These are phyloP conservation scores for Unio pictorum DNA, from an alignment of 2,888 invertebrate species.

Conservation along the genomic window DNA sequence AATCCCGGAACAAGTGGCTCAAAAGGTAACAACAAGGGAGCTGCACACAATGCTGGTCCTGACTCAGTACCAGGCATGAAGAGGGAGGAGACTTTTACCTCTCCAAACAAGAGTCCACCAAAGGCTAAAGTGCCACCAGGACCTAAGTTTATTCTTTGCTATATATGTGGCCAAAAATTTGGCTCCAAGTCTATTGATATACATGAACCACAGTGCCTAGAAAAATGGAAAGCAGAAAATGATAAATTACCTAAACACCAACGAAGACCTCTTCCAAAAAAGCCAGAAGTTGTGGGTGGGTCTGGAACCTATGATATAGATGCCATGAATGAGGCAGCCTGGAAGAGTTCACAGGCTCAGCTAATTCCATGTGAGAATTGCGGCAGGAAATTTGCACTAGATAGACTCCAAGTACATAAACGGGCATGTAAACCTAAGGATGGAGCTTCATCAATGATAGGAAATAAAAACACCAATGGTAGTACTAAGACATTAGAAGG, in stretches of 20 bases:
- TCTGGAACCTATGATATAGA: conserved; percentile 70
- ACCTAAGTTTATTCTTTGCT: conserved; percentile 74
- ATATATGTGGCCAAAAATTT: conserved; percentile 79
- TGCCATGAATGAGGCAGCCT: conserved; percentile 74
- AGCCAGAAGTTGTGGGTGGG: conserved; percentile 72
- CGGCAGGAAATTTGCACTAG: conserved; percentile 79
- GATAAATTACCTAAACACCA: conserved; percentile 75
- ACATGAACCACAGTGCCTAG: conserved; percentile 80
- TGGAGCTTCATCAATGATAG: too few relatives aligned
- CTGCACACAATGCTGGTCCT: not conserved
- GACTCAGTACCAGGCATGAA: conserved; percentile 31
- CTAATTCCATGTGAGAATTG: conserved; percentile 79
- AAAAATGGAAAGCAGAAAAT: conserved; percentile 78
- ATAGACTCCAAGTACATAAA: conserved; percentile 77
- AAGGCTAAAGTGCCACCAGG: conserved; percentile 31
- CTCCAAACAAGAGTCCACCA: conserved; percentile 39
- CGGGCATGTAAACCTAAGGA: conserved; percentile 72
- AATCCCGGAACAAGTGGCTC: conserved; percentile 1
- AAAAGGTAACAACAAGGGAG: too few relatives aligned
- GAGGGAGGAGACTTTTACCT: conserved; percentile 41
- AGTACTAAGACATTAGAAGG: too few relatives aligned
- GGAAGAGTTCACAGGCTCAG: conserved; percentile 76
- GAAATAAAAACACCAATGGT: too few relatives aligned
- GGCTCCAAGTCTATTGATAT: conserved; percentile 78
- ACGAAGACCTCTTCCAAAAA: conserved; percentile 76